Evolutionary conservation across 2,797 vertebrate genomes (phyloP), one percentile per base, ranked within the genome.

Genomic region (Bradypodion ventrale): DNA sequence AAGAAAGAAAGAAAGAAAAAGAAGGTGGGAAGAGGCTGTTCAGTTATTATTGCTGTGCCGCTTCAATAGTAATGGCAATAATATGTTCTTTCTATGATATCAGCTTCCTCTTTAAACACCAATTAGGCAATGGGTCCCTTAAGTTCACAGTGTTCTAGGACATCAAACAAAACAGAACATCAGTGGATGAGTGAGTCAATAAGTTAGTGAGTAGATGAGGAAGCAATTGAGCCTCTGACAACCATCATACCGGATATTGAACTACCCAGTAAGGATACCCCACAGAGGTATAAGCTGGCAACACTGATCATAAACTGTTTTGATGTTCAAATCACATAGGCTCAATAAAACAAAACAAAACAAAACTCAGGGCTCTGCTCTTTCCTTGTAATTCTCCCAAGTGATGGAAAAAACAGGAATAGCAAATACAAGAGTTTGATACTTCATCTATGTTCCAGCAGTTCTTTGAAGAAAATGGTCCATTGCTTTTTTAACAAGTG

Each of bases 401-500:
- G 0, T 40, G 0, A 8, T 80, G 32, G n/a, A 4, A 83, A 65
- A 37, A 59, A 10, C 2, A 72, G 76, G 66, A 4, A 3, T 0
- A 79, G 6, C 7, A 78, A 70, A 1, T 0, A 0, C 8, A 1
- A 10, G 32, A 59, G 1, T 0, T 0, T 81, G 83, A 15, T 77
- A 56, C 23, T 83, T 29, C 63, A 1, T 23, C 46, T 12, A 23
- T 37, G 32, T 66, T 40, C 42, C 37, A 66, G 19, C 70, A 44
- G 60, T 0, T 66, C 46, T 75, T 80, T n/a, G 35, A 85, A 85
- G 49, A 80, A 65, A 15, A 2, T 35, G 12, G 49, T 59, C 16
- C 62, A 12, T 29, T 56, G 27, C 7, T 8, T 52, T 60, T 77
- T 83, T 25, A 49, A 27, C 15, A 78, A 62, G 27, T 59, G 49